Conservation (phyloP, 2,113 vertebrate genomes). For the Electrona antarctica region DNA sequence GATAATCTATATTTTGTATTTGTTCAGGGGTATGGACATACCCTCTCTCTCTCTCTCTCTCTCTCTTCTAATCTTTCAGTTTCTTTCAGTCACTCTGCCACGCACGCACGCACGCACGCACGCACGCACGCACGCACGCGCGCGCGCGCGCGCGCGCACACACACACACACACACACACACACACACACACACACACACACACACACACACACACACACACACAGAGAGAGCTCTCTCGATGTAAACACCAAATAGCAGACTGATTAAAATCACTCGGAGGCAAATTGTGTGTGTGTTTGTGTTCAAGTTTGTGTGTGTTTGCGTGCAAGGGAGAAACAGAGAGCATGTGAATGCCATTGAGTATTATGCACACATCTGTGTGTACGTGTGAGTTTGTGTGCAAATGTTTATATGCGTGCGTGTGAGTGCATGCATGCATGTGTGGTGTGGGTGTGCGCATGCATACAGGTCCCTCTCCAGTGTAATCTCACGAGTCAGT, state of each 20-base stretch:
- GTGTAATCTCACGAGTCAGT: slow-evolving; percentile 82
- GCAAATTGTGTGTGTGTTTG: background rate
- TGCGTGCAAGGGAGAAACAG: background rate
- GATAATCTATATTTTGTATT: too few species aligned
- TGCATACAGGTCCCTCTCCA: slow-evolving; percentile 45
- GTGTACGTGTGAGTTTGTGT: slow-evolving; percentile 21
- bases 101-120: too few species aligned
- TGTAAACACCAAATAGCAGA: background rate
- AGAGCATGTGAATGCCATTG: slow-evolving; percentile 8
- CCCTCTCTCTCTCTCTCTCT: too few species aligned
- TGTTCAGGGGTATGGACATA: too few species aligned
- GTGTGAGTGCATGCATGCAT: slow-evolving; percentile 18
- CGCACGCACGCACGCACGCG: too few species aligned
- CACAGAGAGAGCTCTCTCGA: background rate
- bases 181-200: background rate
- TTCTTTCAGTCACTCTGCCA: too few species aligned
- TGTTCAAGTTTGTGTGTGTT: background rate
- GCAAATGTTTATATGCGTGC: slow-evolving; percentile 18
- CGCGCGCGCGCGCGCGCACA: too few species aligned
- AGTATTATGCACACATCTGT: slow-evolving; percentile 14
- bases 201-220: background rate
- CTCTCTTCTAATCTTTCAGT: too few species aligned
- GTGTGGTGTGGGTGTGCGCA: background rate
- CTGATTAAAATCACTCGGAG: background rate
- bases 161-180: background rate